Evolutionary conservation across 2,797 vertebrate genomes (phyloP).

Genomic region (Ceryle rudis): DNA sequence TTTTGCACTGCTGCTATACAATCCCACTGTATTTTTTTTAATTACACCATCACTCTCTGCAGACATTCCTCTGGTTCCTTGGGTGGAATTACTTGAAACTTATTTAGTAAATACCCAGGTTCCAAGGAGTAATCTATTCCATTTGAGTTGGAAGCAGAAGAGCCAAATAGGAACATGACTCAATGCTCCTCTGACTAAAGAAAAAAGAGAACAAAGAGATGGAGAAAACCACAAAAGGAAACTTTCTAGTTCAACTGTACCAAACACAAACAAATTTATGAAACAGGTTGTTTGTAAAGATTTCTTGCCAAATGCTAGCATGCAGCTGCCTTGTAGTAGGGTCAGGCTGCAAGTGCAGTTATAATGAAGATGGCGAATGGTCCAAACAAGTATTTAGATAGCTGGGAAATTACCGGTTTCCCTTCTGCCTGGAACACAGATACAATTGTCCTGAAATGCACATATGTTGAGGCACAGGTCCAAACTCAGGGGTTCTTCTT

Average conservation of each 20-base stretch:
- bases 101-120: not conserved
- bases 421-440: not conserved
- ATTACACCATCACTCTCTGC: constrained; percentile 21
- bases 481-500: not conserved
- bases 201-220: not conserved
- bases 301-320: not conserved
- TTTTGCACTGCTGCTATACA: not conserved
- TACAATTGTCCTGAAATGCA: not conserved
- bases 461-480: not conserved
- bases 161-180: not conserved
- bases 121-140: not conserved
- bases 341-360: not conserved
- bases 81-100: not conserved
- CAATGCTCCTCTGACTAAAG: not conserved
- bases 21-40: not conserved
- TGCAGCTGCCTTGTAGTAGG: not conserved
- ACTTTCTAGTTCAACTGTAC: not conserved
- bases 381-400: not conserved
- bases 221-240: not conserved
- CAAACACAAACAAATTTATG: not conserved
- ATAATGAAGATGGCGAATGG: not conserved
- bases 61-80: not conserved
- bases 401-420: not conserved
- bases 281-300: not conserved
- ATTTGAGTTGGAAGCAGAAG: not conserved